Conservation (phyloP, 2,113 vertebrate species). For the Pachycephala philippinensis region DNA sequence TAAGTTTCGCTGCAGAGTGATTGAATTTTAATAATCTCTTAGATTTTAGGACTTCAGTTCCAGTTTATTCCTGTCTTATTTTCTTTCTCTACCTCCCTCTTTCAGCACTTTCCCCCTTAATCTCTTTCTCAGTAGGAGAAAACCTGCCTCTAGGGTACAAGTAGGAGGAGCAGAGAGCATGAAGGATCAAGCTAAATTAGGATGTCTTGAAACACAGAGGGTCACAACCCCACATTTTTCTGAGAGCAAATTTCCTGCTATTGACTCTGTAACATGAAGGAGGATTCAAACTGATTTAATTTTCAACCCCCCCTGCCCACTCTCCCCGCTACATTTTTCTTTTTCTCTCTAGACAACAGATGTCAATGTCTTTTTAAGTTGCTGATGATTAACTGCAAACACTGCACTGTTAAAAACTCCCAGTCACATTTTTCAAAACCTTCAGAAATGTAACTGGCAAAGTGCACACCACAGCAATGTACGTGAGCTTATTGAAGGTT, state of each 20-base stretch:
- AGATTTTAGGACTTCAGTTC: conserved; percentile 58
- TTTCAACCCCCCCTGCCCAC: not conserved
- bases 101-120: conserved; percentile 52
- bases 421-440: conserved; percentile 53
- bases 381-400: conserved; percentile 60
- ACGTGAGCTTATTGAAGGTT: not conserved
- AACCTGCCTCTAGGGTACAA: conserved; percentile 57
- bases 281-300: conserved; percentile 45
- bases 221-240: conserved; percentile 60
- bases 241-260: conserved; percentile 66
- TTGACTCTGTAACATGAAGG: conserved; percentile 46
- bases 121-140: conserved; percentile 48
- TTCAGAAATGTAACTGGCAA: conserved; percentile 59
- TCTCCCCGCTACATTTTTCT: not conserved
- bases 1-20: conserved; percentile 23
- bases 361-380: conserved; percentile 62
- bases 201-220: conserved; percentile 60
- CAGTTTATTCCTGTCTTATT: conserved; percentile 45
- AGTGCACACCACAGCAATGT: conserved; percentile 22
- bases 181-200: conserved; percentile 42
- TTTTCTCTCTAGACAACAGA: conserved; percentile 60
- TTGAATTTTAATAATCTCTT: conserved; percentile 69
- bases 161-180: conserved; percentile 64
- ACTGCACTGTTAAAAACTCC: conserved; percentile 45
- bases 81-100: conserved; percentile 29